These are phyloP conservation scores for Drosophila sordidula DNA, from an alignment of 2,888 invertebrate genomes.

Conservation along the genomic window DNA sequence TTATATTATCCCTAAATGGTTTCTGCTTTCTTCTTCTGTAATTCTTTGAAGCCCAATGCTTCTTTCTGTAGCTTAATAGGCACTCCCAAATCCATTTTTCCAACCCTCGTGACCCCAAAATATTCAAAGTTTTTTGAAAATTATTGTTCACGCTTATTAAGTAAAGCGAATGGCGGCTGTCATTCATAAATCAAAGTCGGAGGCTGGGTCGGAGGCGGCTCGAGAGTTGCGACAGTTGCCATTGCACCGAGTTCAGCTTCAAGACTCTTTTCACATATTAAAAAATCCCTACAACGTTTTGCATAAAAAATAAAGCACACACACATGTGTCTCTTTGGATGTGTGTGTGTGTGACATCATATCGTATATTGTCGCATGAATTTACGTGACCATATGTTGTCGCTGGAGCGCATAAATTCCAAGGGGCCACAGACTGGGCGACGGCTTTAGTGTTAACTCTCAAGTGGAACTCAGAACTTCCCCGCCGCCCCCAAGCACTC, in stretches of 20 bases:
- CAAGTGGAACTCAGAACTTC: conserved; percentile 57
- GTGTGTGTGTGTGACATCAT: conserved; percentile 73
- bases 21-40: not conserved
- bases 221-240: conserved; percentile 51
- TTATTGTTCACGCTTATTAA: conserved; percentile 73
- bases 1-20: not conserved
- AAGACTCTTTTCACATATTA: conserved; percentile 65
- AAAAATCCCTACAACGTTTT: conserved; percentile 78
- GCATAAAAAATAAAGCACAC: conserved; percentile 76
- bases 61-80: not conserved
- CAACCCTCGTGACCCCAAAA: conserved; percentile 4
- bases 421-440: conserved; percentile 73
- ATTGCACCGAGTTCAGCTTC: conserved; percentile 32
- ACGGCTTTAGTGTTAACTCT: conserved; percentile 53
- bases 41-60: not conserved
- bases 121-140: not conserved
- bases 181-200: conserved; percentile 51
- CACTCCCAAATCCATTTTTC: not conserved
- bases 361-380: conserved; percentile 81
- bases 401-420: conserved; percentile 77
- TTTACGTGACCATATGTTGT: conserved; percentile 82
- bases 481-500: conserved; percentile 3
- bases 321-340: conserved; percentile 12
- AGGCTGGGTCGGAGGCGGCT: conserved; percentile 30
- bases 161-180: conserved; percentile 67